These are phyloP conservation scores for Mola mola DNA, from an alignment of 2,113 vertebrate genomes.

Conservation along the genomic window DNA sequence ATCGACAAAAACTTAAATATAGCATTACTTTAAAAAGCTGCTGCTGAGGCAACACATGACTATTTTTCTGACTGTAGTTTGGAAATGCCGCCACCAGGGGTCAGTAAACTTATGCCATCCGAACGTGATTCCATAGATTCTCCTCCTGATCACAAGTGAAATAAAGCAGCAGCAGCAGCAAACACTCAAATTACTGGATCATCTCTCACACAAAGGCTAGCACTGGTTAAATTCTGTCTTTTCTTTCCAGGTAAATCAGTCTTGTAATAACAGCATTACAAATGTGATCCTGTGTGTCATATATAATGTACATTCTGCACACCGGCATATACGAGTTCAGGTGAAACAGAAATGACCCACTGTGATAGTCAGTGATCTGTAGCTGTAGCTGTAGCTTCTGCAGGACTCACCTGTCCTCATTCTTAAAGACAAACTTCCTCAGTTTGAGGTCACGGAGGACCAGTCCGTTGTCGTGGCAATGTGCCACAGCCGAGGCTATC, in stretches of 20 bases:
- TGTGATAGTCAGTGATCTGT: neutral
- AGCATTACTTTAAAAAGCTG: too few relatives aligned
- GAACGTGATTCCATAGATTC: neutral
- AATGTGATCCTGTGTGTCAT: neutral
- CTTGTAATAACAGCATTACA: neutral
- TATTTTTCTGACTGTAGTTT: constrained; percentile 11
- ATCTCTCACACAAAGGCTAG: constrained; percentile 18
- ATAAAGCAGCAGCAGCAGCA: constrained; percentile 19
- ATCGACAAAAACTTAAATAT: too few relatives aligned
- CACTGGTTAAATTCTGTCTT: neutral
- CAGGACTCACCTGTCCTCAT: constrained; percentile 91
- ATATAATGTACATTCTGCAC: too few relatives aligned
- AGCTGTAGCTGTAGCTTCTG: neutral
- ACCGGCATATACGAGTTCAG: too few relatives aligned
- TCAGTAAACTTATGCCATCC: constrained; percentile 18
- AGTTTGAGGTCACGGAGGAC: constrained; percentile 98
- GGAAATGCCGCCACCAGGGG: constrained; percentile 58
- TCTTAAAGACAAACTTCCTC: constrained; percentile 98
- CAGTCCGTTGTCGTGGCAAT: constrained; percentile 96
- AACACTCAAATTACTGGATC: constrained; percentile 19
- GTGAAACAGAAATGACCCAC: neutral
- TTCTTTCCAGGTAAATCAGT: neutral
- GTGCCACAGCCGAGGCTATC: constrained; percentile 96
- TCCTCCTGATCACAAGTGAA: constrained; percentile 11
- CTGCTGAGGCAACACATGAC: constrained; percentile 55